Base-by-base conservation (phyloP, 1,140 invertebrate species). In the Nixonia krombeini region DNA sequence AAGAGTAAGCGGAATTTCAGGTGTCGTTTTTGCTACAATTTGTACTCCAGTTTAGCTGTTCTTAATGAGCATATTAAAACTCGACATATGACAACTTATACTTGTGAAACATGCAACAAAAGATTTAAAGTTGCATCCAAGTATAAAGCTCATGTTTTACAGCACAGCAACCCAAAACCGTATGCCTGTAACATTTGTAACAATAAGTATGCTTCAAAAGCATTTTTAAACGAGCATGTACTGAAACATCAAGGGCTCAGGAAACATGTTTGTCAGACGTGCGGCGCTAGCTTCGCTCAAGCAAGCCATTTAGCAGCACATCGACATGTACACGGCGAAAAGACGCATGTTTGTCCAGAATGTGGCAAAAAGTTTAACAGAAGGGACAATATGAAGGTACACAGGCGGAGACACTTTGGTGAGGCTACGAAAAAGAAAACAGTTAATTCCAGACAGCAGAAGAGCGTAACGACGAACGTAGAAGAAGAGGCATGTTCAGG, bases 381-480 rank as follows among this genome's bases (percentile, higher is more conserved):
- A 5, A 74, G 80, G 6, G 84, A 85, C 42, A 85, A 85, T 25
- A 85, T 85, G 84, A 85, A 85, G 35, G 84, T 85, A 23, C 84
- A 85, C 26, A 75, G 78, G 33, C 84, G 79, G 51, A 72, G 84
- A 50, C 84, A 85, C 41, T 78, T 83, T 25, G 63, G 37, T 2
- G 68, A 69, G 17, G 16, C 53, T 3, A 38, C 33, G 57, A 79
- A 58, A 63, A 76, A 55, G 65, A 79, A 67, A 73, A 70, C 61
- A 73, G 44, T 37, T 9, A 71, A 41, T 35, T 13, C 16, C 12
- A 78, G 74, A 42, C 67, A 72, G 28, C 78, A 74, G n/a, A n/a
- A n/a, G n/a, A n/a, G n/a, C n/a, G n/a, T n/a, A 18, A 73, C 40
- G 46, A 29, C 50, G 12, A 57, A 55, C 25, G 26, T 28, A 17